phyloP scores from a whole-genome alignment of 2,797 vertebrate species.

The Coregonus suidteri region DNA sequence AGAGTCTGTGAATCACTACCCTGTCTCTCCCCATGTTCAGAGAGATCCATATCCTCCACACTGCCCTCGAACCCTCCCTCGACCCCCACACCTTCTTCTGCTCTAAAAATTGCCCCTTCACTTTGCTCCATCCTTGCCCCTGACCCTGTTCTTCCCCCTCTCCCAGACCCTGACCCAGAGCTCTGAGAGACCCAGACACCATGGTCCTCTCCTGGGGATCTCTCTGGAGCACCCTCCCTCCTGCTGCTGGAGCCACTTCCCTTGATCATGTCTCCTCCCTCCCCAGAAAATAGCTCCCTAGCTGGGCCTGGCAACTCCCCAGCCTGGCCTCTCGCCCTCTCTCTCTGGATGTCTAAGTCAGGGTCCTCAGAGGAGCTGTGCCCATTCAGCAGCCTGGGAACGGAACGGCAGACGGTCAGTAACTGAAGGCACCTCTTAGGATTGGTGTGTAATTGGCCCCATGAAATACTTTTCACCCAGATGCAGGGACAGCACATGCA shows the following conservation, averaged over 20 bases:
- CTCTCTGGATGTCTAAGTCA: slow-evolving; percentile 12
- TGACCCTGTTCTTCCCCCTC: slow-evolving; percentile 6
- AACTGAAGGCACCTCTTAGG: background rate
- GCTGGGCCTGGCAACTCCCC: background rate
- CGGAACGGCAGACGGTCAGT: background rate
- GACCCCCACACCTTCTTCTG: slow-evolving; percentile 1
- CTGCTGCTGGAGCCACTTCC: slow-evolving; percentile 4
- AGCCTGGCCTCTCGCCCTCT: background rate
- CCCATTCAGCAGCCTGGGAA: slow-evolving; percentile 63
- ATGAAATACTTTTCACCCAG: background rate
- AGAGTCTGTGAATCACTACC: background rate
- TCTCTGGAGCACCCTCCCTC: slow-evolving; percentile 9
- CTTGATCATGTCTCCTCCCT: background rate
- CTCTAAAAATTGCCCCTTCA: background rate
- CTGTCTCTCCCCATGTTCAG: background rate
- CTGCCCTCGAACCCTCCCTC: slow-evolving; percentile 21
- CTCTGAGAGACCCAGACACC: background rate
- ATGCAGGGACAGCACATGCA: background rate
- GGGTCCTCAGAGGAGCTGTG: slow-evolving; percentile 37
- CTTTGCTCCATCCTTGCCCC: slow-evolving; percentile 25
- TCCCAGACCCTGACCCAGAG: background rate
- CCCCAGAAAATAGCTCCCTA: background rate
- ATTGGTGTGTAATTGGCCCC: background rate
- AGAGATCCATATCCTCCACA: background rate
- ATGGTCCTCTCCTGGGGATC: background rate